These are phyloP conservation scores for Sinocyclocheilus anshuiensis DNA, from an alignment of 2,113 vertebrate genomes.

Conservation along the genomic window DNA sequence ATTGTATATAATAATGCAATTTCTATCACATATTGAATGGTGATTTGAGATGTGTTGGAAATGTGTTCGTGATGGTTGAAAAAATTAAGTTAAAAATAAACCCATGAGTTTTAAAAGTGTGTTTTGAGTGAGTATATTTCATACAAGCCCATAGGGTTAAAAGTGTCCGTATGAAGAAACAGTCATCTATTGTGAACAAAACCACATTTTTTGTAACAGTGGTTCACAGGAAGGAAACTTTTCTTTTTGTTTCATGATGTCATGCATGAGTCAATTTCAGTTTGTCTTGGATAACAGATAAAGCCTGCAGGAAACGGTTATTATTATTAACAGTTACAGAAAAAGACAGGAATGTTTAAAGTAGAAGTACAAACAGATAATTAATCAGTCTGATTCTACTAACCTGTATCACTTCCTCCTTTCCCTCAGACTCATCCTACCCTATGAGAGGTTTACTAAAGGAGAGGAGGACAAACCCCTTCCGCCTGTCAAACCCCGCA, in stretches of 20 bases:
- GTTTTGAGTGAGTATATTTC: neutral
- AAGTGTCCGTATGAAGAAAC: neutral
- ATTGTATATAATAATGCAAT: neutral
- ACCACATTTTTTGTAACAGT: too few relatives aligned
- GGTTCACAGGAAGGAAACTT: neutral
- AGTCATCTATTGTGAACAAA: neutral
- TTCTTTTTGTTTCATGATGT: neutral
- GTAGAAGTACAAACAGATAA: slow-evolving; percentile 7
- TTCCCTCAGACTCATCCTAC: slow-evolving; percentile 90
- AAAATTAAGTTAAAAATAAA: too few relatives aligned
- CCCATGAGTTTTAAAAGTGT: too few relatives aligned
- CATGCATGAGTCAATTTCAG: neutral
- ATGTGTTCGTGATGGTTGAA: too few relatives aligned
- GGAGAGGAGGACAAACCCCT: slow-evolving; percentile 97
- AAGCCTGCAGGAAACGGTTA: neutral
- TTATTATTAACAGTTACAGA: neutral
- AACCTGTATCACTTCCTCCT: slow-evolving; percentile 27
- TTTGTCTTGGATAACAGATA: slow-evolving; percentile 1
- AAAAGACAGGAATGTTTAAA: slow-evolving; percentile 15
- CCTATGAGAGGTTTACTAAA: slow-evolving; percentile 96
- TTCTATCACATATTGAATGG: neutral
- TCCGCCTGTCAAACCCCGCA: slow-evolving; percentile 92
- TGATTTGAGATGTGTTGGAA: neutral
- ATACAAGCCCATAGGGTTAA: neutral
- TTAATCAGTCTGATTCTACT: slow-evolving; percentile 6